Conservation (phyloP, 2,797 vertebrate genomes). For the Takifugu ocellatus region DNA sequence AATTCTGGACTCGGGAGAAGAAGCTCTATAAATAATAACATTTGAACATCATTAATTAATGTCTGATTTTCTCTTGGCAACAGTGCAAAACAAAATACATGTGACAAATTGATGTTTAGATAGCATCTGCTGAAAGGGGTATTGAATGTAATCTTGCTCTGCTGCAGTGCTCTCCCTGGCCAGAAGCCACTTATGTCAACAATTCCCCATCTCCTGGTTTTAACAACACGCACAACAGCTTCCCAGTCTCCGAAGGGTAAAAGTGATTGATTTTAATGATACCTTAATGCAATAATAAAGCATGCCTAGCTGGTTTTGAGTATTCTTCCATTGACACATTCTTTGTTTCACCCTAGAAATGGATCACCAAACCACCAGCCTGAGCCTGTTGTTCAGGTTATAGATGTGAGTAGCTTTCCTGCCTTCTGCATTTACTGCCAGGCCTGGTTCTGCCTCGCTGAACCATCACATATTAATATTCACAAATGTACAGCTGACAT, state of each 20-base stretch:
- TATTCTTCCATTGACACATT: too few species aligned
- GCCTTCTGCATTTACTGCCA: slow-evolving; percentile 9
- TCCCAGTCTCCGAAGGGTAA: slow-evolving; percentile 89
- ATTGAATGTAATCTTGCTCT: slow-evolving; percentile 1
- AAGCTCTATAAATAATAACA: neutral
- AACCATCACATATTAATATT: slow-evolving; percentile 17
- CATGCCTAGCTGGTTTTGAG: too few species aligned
- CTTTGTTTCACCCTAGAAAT: slow-evolving; percentile 70
- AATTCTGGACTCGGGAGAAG: neutral
- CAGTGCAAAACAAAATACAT: neutral
- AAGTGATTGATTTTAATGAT: slow-evolving; percentile 23
- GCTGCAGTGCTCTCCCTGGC: slow-evolving; percentile 91
- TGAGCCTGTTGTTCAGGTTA: slow-evolving; percentile 84
- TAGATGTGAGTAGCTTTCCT: slow-evolving; percentile 83
- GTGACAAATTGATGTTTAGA: neutral
- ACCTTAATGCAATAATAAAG: too few species aligned
- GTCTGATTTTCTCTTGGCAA: neutral
- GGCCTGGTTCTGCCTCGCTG: neutral
- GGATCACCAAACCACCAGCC: slow-evolving; percentile 92
- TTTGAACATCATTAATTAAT: neutral
- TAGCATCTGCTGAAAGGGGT: too few species aligned
- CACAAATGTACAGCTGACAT: slow-evolving; percentile 20
- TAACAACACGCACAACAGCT: slow-evolving; percentile 88
- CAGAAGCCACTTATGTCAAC: slow-evolving; percentile 88
- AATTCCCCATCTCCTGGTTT: slow-evolving; percentile 90